Conservation (phyloP, 92 coral and sea anemone species). For the Nematostella vectensis region DNA sequence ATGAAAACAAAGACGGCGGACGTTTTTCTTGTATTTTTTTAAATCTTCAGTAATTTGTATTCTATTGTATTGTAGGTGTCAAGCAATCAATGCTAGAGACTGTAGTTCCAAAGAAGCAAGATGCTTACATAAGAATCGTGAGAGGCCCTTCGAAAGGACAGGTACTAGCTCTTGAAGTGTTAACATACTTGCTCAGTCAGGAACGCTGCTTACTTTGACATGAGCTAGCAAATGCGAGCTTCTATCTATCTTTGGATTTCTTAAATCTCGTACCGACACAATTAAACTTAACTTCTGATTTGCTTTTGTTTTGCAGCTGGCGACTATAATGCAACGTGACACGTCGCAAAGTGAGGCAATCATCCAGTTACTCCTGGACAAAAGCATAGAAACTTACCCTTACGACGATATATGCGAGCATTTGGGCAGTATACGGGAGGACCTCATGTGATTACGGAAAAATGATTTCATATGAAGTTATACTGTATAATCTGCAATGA, state of each 20-base stretch:
- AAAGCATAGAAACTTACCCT: constrained; percentile 48
- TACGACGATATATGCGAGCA: constrained; percentile 87
- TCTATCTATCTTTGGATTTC: no score
- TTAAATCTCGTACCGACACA: no score
- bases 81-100: constrained; percentile 81
- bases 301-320: constrained; percentile 44
- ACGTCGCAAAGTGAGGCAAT: constrained; percentile 69
- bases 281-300: no score
- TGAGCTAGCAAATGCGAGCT: no score
- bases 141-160: constrained; percentile 64
- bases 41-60: no score
- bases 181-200: constrained; percentile 1
- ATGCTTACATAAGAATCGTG: constrained; percentile 64
- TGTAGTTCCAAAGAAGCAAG: constrained; percentile 68
- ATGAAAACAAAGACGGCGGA: no score
- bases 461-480: no score
- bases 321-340: constrained; percentile 57
- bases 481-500: no score
- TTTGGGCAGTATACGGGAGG: constrained; percentile 52
- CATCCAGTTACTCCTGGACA: constrained; percentile 70
- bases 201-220: no score
- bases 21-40: no score
- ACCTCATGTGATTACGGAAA: constrained; percentile 5
- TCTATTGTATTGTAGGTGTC: no score
- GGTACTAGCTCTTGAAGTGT: constrained; percentile 27